phyloP scores from a whole-genome alignment of 2,797 vertebrate genomes.

The Parauchenoglanis punctatus region DNA sequence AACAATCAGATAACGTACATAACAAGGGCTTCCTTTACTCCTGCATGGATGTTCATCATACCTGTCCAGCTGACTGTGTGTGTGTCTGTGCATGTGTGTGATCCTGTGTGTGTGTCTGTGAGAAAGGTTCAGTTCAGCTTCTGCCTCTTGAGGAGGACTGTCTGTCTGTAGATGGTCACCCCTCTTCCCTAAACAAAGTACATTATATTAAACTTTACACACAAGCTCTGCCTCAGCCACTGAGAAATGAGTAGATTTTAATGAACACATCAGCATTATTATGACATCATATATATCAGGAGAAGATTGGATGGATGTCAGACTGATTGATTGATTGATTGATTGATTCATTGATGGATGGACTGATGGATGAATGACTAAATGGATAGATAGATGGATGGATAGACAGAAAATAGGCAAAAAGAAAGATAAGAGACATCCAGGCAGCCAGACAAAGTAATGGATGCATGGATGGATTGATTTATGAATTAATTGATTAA shows the following conservation, averaged over 20 bases:
- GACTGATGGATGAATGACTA: neutral
- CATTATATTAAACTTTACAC: neutral
- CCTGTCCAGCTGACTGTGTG: constrained; percentile 56
- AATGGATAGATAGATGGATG: neutral
- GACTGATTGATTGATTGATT: neutral
- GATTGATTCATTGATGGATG: neutral
- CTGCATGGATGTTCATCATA: constrained; percentile 20
- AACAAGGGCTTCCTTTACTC: neutral
- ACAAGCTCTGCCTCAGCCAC: neutral
- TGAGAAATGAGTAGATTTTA: neutral
- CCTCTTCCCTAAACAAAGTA: constrained; percentile 63
- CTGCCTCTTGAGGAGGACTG: constrained; percentile 44
- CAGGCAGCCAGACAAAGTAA: no score
- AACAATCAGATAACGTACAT: neutral
- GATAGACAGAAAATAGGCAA: neutral
- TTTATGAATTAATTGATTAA: neutral
- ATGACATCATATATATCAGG: neutral
- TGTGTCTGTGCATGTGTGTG: constrained; percentile 55
- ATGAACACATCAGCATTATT: neutral
- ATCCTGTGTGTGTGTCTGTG: constrained; percentile 51
- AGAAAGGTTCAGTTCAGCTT: constrained; percentile 56
- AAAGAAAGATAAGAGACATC: neutral
- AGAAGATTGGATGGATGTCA: neutral
- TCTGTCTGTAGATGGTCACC: constrained; percentile 62
- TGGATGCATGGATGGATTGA: neutral